phyloP scores from a whole-genome alignment of 2,888 invertebrate species.

The Crossocerus cetratus region DNA sequence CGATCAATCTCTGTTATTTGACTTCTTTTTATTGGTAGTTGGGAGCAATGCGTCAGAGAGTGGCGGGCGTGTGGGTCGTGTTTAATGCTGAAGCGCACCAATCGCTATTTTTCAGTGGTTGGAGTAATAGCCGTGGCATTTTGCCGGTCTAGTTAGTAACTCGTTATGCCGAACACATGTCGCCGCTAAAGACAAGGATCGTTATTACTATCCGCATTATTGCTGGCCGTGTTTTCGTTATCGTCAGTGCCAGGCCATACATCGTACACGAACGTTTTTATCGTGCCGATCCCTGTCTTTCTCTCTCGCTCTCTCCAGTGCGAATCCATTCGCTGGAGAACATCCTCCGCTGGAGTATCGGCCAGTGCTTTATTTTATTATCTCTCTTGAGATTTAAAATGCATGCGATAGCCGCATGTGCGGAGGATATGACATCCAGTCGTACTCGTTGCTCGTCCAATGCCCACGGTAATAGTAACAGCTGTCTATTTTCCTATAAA shows the following conservation, averaged over 20 bases:
- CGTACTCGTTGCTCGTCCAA: background rate
- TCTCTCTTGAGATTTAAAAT: conserved; percentile 22
- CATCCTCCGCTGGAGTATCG: conserved; percentile 2
- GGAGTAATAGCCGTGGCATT: conserved; percentile 24
- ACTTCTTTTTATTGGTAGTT: too few species aligned
- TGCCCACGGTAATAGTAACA: background rate
- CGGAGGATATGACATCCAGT: background rate
- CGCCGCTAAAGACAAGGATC: conserved; percentile 43
- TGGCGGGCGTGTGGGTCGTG: too few species aligned
- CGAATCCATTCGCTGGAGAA: conserved; percentile 18
- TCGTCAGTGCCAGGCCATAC: conserved; percentile 25
- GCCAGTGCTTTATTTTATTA: conserved; percentile 16
- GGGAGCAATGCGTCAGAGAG: too few species aligned
- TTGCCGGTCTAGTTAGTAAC: conserved; percentile 34
- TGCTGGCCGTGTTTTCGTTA: conserved; percentile 43
- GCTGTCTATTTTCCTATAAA: too few species aligned
- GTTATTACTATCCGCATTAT: conserved; percentile 45
- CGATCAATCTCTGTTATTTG: too few species aligned
- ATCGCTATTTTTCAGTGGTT: conserved; percentile 31
- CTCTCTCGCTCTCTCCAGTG: conserved; percentile 10
- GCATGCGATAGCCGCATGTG: background rate
- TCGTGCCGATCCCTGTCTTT: conserved; percentile 35
- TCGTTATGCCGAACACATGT: conserved; percentile 44
- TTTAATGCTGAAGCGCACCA: conserved; percentile 7
- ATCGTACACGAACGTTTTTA: conserved; percentile 45